These are phyloP conservation scores for Eulemur rufifrons DNA, from an alignment of 2,113 vertebrate genomes.

Conservation along the genomic window DNA sequence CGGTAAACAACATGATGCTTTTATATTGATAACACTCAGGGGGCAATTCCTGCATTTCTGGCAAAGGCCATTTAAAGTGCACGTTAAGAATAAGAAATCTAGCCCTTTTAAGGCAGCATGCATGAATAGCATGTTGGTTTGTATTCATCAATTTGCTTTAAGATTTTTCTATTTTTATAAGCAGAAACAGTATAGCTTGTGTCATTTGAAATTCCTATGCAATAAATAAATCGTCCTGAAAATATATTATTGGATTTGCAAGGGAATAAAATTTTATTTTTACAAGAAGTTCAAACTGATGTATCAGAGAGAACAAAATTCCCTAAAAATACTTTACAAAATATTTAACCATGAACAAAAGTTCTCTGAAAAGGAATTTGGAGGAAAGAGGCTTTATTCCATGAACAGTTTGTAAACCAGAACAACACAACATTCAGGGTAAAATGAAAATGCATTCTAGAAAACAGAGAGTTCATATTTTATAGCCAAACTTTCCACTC, in stretches of 20 bases:
- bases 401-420: too few relatives aligned
- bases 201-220: constrained; percentile 20
- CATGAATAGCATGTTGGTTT: background rate
- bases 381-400: too few relatives aligned
- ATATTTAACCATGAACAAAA: background rate
- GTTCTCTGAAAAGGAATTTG: too few relatives aligned
- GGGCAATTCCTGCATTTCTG: constrained; percentile 29
- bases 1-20: constrained; percentile 43
- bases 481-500: too few relatives aligned
- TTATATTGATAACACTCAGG: constrained; percentile 32
- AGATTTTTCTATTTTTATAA: constrained; percentile 15
- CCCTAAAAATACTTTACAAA: background rate
- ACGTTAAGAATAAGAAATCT: constrained; percentile 43
- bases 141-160: background rate
- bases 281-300: background rate
- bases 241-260: background rate
- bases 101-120: background rate
- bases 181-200: background rate
- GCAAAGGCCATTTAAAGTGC: constrained; percentile 49
- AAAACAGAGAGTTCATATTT: too few relatives aligned
- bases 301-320: background rate
- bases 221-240: background rate
- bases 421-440: too few relatives aligned
- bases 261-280: background rate
- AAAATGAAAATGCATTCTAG: too few relatives aligned